Percentiles rank a stretch among this genome's conserved stretches.
Conservation (phyloP, 2,797 vertebrate genomes). For the Lepilemur ruficaudatus region DNA sequence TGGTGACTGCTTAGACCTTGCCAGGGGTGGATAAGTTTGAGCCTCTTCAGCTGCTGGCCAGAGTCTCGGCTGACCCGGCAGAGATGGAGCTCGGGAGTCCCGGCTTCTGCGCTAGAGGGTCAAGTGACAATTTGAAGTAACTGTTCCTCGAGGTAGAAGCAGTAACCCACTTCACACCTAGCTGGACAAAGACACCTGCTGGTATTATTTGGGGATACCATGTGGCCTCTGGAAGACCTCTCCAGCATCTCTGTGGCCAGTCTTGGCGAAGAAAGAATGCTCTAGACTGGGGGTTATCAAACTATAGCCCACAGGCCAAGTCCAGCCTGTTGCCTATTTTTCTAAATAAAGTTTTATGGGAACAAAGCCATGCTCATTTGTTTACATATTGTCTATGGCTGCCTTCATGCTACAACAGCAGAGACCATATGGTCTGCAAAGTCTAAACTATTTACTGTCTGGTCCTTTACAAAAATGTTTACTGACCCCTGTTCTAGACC, state of each 20-base stretch:
- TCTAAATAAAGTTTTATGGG: conserved; percentile 1
- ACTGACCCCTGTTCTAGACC: background rate
- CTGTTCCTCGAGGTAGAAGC: background rate
- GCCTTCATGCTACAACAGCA: background rate
- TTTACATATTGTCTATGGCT: background rate
- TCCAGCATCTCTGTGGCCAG: background rate
- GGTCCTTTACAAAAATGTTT: background rate
- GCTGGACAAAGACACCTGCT: background rate
- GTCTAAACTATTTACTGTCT: background rate
- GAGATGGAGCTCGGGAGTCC: background rate
- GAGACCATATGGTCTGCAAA: background rate
- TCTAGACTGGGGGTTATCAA: background rate
- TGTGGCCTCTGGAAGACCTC: background rate
- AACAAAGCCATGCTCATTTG: background rate
- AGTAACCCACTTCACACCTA: background rate
- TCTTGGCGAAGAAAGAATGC: conserved; percentile 6
- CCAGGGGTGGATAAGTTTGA: background rate
- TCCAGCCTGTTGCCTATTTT: background rate
- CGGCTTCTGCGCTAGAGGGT: background rate
- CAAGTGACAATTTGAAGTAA: background rate
- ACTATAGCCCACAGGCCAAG: background rate
- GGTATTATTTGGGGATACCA: background rate
- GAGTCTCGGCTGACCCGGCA: background rate
- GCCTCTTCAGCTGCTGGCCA: background rate
- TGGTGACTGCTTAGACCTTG: background rate